Evolutionary conservation across 1,140 invertebrate species (phyloP).

Genomic region (Rhopalosiphum padi): DNA sequence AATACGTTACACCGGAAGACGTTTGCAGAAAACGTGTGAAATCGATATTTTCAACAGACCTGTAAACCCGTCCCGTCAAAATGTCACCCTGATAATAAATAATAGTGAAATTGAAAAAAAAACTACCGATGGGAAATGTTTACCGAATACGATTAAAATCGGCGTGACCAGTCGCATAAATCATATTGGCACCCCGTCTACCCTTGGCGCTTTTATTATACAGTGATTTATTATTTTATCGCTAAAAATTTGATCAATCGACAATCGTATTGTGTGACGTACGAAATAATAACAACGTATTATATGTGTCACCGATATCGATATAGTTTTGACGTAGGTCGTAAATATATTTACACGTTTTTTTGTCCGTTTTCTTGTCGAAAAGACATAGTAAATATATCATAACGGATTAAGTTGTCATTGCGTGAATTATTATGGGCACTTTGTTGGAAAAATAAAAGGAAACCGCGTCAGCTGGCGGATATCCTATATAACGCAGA

Average conservation of each 20-base stretch:
- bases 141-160: neutral
- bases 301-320: neutral
- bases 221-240: neutral
- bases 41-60: neutral
- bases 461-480: neutral
- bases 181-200: neutral
- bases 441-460: neutral
- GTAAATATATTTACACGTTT: neutral
- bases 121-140: neutral
- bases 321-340: neutral
- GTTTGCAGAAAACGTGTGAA: constrained; percentile 1
- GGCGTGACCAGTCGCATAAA: neutral
- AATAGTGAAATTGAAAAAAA: neutral
- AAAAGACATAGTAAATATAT: neutral
- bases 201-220: neutral
- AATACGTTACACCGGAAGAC: neutral
- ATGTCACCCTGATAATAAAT: neutral
- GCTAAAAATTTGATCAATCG: neutral
- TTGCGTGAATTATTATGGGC: neutral
- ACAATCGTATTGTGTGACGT: neutral
- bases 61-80: neutral
- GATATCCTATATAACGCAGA: neutral
- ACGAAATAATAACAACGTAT: neutral
- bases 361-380: neutral
- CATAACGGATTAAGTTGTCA: neutral